phyloP scores from a whole-genome alignment of 2,888 invertebrate species.

The Serrognathus titanus region DNA sequence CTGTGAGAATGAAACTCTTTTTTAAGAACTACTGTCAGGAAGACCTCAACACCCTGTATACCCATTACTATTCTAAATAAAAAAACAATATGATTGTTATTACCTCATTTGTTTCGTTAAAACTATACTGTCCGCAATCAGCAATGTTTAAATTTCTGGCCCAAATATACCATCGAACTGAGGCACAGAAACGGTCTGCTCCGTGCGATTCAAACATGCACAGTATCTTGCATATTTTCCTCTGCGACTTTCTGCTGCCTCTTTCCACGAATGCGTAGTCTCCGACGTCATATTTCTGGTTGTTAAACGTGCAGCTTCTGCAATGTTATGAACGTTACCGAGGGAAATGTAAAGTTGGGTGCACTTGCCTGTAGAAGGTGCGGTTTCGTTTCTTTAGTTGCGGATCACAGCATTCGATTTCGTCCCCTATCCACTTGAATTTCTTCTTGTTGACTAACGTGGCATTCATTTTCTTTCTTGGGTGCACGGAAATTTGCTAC shows the following conservation, averaged over 20 bases:
- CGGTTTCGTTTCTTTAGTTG: neutral
- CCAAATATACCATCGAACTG: conserved; percentile 26
- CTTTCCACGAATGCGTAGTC: conserved; percentile 16
- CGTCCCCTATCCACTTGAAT: neutral
- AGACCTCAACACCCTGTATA: too few species aligned
- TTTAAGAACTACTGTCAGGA: too few species aligned
- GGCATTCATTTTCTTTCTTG: neutral
- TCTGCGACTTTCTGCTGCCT: neutral
- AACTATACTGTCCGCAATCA: conserved; percentile 16
- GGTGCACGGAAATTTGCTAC: neutral
- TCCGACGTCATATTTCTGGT: conserved; percentile 12
- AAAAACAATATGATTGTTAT: too few species aligned
- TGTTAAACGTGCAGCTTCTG: conserved; percentile 16
- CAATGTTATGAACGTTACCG: neutral
- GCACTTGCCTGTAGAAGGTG: conserved; percentile 15
- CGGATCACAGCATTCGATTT: neutral
- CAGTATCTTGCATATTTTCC: conserved; percentile 12
- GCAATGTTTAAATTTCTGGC: conserved; percentile 19
- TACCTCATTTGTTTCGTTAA: conserved; percentile 25
- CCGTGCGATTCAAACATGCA: conserved; percentile 15
- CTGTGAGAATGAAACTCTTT: neutral
- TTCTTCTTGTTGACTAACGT: neutral
- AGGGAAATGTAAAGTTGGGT: neutral
- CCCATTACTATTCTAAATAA: too few species aligned
- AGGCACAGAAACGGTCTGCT: conserved; percentile 8